Percentiles rank a stretch among this genome's conserved stretches.
phyloP scores from a whole-genome alignment of 2,113 vertebrate genomes.

The Equus quagga region DNA sequence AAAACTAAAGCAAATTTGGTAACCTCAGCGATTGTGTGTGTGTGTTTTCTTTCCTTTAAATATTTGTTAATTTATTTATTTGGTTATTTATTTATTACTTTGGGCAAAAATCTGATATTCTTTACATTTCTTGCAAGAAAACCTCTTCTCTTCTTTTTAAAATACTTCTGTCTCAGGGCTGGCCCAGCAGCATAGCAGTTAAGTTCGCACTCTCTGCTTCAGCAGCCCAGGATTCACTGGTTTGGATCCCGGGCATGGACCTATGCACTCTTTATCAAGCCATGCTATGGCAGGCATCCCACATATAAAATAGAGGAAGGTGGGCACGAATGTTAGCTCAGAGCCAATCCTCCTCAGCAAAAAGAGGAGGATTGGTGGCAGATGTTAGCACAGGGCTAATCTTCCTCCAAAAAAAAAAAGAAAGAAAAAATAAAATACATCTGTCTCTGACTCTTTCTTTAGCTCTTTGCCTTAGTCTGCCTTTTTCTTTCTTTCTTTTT shows the following conservation, averaged over 20 bases:
- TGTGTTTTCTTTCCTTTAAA: not conserved
- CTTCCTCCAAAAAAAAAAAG: too few relatives aligned
- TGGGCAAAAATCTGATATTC: not conserved
- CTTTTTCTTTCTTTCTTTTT: not conserved
- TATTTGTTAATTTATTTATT: not conserved
- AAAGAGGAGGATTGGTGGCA: too few relatives aligned
- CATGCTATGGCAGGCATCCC: too few relatives aligned
- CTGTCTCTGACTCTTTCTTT: not conserved
- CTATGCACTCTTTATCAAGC: too few relatives aligned
- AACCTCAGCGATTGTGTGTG: not conserved
- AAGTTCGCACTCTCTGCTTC: too few relatives aligned
- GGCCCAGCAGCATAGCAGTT: too few relatives aligned
- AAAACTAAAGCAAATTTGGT: not conserved
- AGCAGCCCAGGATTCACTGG: too few relatives aligned
- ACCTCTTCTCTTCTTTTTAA: not conserved
- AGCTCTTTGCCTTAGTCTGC: not conserved
- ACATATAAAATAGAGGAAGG: too few relatives aligned
- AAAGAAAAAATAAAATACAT: not conserved
- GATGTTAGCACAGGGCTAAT: too few relatives aligned
- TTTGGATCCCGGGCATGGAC: too few relatives aligned
- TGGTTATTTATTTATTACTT: not conserved
- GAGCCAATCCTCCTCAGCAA: too few relatives aligned
- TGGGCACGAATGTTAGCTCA: too few relatives aligned
- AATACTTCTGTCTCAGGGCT: not conserved
- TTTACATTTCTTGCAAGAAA: not conserved